Conservation (phyloP, 23 tunicate species). For the Clavelina lepadiformis region DNA sequence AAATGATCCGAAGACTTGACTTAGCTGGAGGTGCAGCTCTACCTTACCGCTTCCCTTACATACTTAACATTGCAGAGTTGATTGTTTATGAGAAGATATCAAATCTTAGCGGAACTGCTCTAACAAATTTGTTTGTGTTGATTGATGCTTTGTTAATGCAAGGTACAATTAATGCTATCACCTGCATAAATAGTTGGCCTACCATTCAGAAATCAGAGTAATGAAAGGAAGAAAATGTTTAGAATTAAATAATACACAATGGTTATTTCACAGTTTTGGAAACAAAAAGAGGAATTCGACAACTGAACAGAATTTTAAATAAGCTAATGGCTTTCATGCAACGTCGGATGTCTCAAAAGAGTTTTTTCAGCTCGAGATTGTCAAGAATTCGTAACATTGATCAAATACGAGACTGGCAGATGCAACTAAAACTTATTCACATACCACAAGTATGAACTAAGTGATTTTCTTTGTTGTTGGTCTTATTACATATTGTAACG, state of each 20-base stretch:
- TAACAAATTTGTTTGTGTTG: constrained; percentile 41
- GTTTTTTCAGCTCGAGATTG: constrained; percentile 46
- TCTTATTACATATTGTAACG: too few species aligned
- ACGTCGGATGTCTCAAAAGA: constrained; percentile 41
- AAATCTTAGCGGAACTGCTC: constrained; percentile 69
- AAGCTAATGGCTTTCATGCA: constrained; percentile 41
- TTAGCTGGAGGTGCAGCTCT: constrained; percentile 48
- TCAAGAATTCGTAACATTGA: constrained; percentile 44
- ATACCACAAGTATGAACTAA: constrained; percentile 7
- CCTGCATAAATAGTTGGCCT: neutral
- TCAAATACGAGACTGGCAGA: constrained; percentile 51
- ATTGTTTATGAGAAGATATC: constrained; percentile 36
- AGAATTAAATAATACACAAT: neutral
- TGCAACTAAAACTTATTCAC: constrained; percentile 39
- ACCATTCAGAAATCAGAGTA: neutral
- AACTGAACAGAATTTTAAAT: constrained; percentile 23
- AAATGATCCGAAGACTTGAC: constrained; percentile 65
- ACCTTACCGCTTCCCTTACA: constrained; percentile 59
- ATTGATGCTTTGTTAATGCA: constrained; percentile 48
- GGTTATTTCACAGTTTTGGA: constrained; percentile 28
- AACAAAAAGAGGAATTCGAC: constrained; percentile 33
- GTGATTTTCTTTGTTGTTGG: neutral
- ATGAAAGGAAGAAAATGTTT: too few species aligned
- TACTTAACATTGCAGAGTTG: constrained; percentile 62
- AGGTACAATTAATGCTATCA: constrained; percentile 25